Evolutionary conservation across 2,888 invertebrate genomes (phyloP).

Genomic region (Patella pellucida): DNA sequence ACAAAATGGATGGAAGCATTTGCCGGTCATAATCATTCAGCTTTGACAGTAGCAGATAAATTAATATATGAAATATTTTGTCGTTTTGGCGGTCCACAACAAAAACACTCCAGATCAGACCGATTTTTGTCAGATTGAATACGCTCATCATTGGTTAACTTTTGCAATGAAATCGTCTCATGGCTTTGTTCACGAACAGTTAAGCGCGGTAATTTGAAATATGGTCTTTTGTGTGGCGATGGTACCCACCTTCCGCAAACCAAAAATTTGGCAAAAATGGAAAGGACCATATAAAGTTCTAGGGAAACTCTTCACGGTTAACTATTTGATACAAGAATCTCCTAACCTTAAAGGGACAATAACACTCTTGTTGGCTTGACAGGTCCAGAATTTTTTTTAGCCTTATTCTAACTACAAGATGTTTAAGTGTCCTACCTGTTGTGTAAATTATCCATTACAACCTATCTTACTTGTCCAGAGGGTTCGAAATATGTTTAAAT

Average conservation of each 20-base stretch:
- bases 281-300: background rate
- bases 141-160: background rate
- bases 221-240: background rate
- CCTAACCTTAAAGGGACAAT: too few species aligned
- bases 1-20: conserved; percentile 2
- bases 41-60: background rate
- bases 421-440: too few species aligned
- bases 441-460: too few species aligned
- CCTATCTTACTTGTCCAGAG: too few species aligned
- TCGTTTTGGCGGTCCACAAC: background rate
- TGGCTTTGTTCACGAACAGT: background rate
- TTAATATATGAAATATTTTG: background rate
- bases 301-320: background rate
- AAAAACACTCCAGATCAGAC: background rate
- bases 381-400: too few species aligned
- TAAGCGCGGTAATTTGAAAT: background rate
- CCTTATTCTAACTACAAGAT: too few species aligned
- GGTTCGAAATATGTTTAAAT: too few species aligned
- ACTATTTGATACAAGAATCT: background rate
- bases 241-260: background rate
- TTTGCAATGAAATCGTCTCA: background rate
- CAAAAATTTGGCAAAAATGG: background rate
- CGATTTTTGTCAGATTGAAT: background rate
- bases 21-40: background rate
- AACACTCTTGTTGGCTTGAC: too few species aligned